A percentile compares a stretch with the other conserved stretches of the same genome.
phyloP scores from a whole-genome alignment of 2,113 vertebrate genomes.

The Planiliza haematocheilus region DNA sequence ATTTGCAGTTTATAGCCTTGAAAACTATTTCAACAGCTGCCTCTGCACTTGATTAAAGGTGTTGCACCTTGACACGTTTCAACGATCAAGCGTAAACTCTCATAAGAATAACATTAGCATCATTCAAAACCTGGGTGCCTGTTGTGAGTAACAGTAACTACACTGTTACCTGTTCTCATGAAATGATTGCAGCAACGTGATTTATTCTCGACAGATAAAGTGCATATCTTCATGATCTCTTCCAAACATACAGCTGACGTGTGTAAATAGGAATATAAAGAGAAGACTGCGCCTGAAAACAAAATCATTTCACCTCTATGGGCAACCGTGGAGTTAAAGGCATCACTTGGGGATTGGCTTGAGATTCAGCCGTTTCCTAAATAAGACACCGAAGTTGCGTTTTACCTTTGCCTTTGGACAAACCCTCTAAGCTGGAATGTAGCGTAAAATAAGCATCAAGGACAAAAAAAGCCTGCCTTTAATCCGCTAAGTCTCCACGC shows the following conservation, averaged over 20 bases:
- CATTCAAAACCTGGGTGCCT: background rate
- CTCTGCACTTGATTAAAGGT: background rate
- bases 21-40: background rate
- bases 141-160: conserved; percentile 13
- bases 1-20: background rate
- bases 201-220: too few species aligned
- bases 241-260: too few species aligned
- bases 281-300: too few species aligned
- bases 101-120: too few species aligned
- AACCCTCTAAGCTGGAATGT: conserved; percentile 22
- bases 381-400: conserved; percentile 31
- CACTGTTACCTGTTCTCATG: background rate
- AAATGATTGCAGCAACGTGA: too few species aligned
- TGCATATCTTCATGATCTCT: too few species aligned
- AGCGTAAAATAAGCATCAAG: conserved; percentile 57
- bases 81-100: too few species aligned
- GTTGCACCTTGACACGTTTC: background rate
- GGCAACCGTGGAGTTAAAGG: background rate
- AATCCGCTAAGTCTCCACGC: conserved; percentile 41
- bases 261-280: too few species aligned
- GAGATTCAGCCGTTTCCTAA: conserved; percentile 23
- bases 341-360: background rate
- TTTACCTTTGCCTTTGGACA: conserved; percentile 38
- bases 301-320: too few species aligned
- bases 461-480: conserved; percentile 48